Conservation (phyloP, 2,797 vertebrate species). For the Pelobates cultripes region DNA sequence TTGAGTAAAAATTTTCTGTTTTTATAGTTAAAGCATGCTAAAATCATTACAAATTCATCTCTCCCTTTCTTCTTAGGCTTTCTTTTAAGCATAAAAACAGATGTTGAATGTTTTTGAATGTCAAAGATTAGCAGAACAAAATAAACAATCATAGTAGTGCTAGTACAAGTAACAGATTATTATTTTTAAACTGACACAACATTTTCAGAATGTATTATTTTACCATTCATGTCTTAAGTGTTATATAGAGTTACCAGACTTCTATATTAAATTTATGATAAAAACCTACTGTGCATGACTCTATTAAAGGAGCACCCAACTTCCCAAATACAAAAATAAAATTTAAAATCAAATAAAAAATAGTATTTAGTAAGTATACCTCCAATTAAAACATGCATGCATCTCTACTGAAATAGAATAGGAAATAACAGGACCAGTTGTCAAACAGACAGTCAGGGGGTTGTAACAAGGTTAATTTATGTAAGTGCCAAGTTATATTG, state of each 20-base stretch:
- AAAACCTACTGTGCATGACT: too few species aligned
- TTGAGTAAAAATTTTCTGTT: too few species aligned
- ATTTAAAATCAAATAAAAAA: too few species aligned
- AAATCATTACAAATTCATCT: constrained; percentile 1
- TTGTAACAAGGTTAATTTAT: too few species aligned
- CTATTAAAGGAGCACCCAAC: too few species aligned
- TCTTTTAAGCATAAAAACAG: constrained; percentile 17
- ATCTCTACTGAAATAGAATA: too few species aligned
- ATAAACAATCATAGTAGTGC: background rate
- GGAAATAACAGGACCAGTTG: too few species aligned
- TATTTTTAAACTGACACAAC: background rate
- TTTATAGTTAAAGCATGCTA: background rate
- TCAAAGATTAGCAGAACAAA: constrained; percentile 9
- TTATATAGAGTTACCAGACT: background rate
- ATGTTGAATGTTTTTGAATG: background rate
- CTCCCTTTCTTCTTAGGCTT: background rate
- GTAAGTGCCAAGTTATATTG: too few species aligned
- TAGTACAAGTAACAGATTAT: background rate
- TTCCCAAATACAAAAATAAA: too few species aligned
- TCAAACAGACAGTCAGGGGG: too few species aligned
- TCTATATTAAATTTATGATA: background rate
- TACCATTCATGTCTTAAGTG: background rate
- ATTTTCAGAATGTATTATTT: background rate
- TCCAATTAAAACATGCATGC: too few species aligned
- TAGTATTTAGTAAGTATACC: too few species aligned